Conservation (phyloP, 2,888 invertebrate species). For the Dorcus parallelipipedus region DNA sequence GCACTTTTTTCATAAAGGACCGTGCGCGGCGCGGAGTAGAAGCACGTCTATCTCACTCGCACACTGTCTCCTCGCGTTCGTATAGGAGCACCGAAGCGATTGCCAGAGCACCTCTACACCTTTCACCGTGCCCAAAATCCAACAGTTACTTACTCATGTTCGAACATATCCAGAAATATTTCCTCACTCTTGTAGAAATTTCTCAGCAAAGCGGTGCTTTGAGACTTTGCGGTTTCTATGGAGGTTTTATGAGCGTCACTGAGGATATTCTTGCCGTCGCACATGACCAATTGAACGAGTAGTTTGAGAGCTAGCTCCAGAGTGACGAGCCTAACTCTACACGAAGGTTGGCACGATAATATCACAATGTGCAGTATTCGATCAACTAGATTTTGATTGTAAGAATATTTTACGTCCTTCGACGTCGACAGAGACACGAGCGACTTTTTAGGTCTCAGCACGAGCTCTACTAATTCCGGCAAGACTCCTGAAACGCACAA, state of each 20-base stretch:
- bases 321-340: conserved; percentile 87
- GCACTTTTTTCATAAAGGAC: too few species aligned
- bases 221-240: conserved; percentile 70
- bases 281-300: conserved; percentile 64
- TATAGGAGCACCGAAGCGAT: too few species aligned
- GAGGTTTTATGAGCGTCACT: conserved; percentile 65
- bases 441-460: conserved; percentile 60
- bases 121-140: too few species aligned
- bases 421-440: conserved; percentile 33
- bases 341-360: conserved; percentile 83
- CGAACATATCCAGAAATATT: conserved; percentile 97
- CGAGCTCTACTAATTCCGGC: conserved; percentile 74
- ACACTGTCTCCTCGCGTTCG: too few species aligned
- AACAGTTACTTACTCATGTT: conserved; percentile 70
- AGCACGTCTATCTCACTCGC: too few species aligned
- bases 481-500: conserved; percentile 66
- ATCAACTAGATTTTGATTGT: conserved; percentile 79
- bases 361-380: conserved; percentile 79
- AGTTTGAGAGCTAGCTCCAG: conserved; percentile 84
- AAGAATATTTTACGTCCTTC: conserved; percentile 54
- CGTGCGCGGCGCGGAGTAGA: too few species aligned
- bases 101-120: too few species aligned
- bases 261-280: conserved; percentile 58
- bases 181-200: conserved; percentile 97
- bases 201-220: conserved; percentile 78